These are phyloP conservation scores for Apus apus DNA, from an alignment of 2,113 vertebrate genomes.

Conservation along the genomic window DNA sequence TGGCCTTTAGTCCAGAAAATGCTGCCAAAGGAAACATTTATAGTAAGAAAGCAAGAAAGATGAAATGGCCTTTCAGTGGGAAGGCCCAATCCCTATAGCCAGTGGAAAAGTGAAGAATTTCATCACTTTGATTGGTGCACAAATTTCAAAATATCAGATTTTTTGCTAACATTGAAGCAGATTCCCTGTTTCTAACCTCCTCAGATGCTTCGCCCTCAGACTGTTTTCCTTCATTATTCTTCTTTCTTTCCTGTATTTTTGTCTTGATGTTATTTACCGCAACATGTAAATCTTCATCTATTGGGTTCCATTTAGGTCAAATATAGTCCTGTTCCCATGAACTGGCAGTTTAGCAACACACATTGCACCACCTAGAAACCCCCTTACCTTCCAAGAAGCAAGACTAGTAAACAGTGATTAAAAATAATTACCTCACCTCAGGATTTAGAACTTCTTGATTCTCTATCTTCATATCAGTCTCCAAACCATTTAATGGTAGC, in stretches of 20 bases:
- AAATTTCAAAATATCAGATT: background rate
- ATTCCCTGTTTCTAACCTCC: background rate
- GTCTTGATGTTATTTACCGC: background rate
- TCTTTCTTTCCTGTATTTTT: background rate
- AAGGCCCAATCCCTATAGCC: background rate
- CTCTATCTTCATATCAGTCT: constrained; percentile 19
- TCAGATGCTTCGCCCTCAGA: background rate
- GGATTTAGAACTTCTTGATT: constrained; percentile 21
- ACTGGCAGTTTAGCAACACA: background rate
- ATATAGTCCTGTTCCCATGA: background rate
- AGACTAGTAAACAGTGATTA: constrained; percentile 44
- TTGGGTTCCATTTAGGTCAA: background rate
- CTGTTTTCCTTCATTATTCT: background rate
- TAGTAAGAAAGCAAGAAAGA: constrained; percentile 3
- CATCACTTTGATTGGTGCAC: background rate
- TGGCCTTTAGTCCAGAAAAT: background rate
- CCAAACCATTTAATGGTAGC: background rate
- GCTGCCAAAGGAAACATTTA: constrained; percentile 17
- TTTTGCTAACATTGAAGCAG: background rate
- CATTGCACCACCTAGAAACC: constrained; percentile 12
- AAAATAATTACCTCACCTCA: constrained; percentile 41
- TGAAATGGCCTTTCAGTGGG: background rate
- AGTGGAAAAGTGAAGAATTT: background rate
- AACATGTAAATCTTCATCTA: background rate
- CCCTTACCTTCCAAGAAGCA: constrained; percentile 19